phyloP scores from a whole-genome alignment of 2,888 invertebrate genomes.

The Trichopria drosophilae region DNA sequence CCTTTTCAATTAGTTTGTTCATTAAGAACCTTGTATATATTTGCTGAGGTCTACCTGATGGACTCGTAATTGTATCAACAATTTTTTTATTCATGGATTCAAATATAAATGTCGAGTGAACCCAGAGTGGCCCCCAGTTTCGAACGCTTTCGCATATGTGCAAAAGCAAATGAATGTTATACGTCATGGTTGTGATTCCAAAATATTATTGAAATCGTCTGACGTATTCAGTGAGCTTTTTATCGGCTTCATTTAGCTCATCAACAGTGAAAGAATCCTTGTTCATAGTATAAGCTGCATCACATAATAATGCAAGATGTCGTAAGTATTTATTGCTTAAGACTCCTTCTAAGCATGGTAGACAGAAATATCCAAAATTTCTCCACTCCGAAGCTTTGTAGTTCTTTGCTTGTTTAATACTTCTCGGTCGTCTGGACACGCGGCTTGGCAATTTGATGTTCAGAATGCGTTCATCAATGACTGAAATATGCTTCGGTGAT shows the following conservation, averaged over 20 bases:
- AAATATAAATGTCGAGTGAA: conserved; percentile 18
- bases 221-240: conserved; percentile 18
- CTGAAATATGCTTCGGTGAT: conserved; percentile 9
- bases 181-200: conserved; percentile 27
- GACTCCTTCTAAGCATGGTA: conserved; percentile 25
- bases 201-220: conserved; percentile 16
- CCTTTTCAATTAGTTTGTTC: too few species aligned
- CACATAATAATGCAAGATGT: conserved; percentile 25
- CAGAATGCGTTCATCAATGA: conserved; percentile 23
- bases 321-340: conserved; percentile 16
- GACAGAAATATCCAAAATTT: conserved; percentile 14
- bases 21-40: too few species aligned
- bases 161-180: conserved; percentile 26
- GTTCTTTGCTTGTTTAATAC: conserved; percentile 10
- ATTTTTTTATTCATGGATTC: conserved; percentile 31
- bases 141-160: conserved; percentile 18
- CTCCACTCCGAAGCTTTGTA: conserved; percentile 34
- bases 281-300: conserved; percentile 16
- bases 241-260: conserved; percentile 19
- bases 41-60: too few species aligned
- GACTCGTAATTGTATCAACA: conserved; percentile 11
- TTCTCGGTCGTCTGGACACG: conserved; percentile 26
- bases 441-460: conserved; percentile 21
- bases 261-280: conserved; percentile 15
- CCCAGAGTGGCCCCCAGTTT: conserved; percentile 29